These are phyloP conservation scores for Laothoe populi DNA, from an alignment of 2,888 invertebrate species.

Conservation along the genomic window DNA sequence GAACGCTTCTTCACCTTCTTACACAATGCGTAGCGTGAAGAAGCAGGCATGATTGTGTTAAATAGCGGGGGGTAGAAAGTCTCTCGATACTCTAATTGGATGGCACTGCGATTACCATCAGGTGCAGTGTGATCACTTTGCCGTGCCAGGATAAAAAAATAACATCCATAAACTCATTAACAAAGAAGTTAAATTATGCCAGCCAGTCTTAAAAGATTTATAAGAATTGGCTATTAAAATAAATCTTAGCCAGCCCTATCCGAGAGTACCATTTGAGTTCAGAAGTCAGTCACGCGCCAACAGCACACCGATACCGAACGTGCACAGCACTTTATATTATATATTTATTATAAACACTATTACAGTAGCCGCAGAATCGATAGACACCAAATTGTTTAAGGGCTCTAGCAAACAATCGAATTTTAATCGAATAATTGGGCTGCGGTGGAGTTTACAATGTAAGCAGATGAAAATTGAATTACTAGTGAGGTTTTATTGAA, in stretches of 20 bases:
- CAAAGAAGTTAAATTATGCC: background rate
- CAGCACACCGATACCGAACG: constrained; percentile 25
- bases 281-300: constrained; percentile 63
- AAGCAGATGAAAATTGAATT: background rate
- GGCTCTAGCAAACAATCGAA: constrained; percentile 21
- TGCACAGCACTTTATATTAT: constrained; percentile 25
- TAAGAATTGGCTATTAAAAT: no score
- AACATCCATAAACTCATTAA: no score
- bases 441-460: background rate
- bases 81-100: no score
- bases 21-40: no score
- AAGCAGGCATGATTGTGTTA: no score
- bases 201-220: background rate
- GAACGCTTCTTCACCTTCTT: no score
- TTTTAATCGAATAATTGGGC: constrained; percentile 20
- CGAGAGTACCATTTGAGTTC: constrained; percentile 56
- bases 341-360: constrained; percentile 26
- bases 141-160: no score
- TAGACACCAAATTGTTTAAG: constrained; percentile 22
- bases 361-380: constrained; percentile 21
- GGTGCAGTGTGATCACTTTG: no score
- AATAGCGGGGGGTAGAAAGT: no score
- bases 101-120: no score
- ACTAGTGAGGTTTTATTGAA: background rate
- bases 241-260: constrained; percentile 51